Conservation (phyloP, 2,888 invertebrate genomes). For the Drosophila imparisetae region DNA sequence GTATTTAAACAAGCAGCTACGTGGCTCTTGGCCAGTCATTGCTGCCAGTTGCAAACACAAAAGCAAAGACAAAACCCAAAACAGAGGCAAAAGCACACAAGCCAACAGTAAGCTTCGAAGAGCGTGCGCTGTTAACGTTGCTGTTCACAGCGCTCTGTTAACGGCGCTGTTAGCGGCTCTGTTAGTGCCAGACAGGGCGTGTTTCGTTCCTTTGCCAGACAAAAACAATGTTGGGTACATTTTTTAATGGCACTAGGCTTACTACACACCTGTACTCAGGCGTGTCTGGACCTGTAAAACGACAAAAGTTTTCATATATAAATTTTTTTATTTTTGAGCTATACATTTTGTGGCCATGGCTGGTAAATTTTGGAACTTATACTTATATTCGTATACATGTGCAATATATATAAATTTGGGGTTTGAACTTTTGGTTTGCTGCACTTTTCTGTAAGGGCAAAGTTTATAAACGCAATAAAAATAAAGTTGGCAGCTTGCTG, state of each 20-base stretch:
- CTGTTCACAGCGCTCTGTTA: conserved; percentile 51
- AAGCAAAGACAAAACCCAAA: conserved; percentile 24
- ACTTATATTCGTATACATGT: conserved; percentile 13
- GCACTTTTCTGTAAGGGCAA: conserved; percentile 66
- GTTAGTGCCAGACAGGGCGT: conserved; percentile 40
- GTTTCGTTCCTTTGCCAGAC: conserved; percentile 27
- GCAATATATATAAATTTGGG: conserved; percentile 48
- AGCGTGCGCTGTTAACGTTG: conserved; percentile 48
- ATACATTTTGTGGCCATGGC: conserved; percentile 15
- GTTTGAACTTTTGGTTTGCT: conserved; percentile 62
- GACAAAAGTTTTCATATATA: conserved; percentile 1
- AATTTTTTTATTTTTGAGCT: background rate
- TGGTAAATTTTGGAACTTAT: conserved; percentile 57
- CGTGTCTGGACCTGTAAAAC: conserved; percentile 18
- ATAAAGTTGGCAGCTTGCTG: conserved; percentile 65
- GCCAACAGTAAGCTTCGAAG: conserved; percentile 63
- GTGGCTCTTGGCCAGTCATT: conserved; percentile 48
- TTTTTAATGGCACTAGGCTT: conserved; percentile 33
- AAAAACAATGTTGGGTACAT: conserved; percentile 38
- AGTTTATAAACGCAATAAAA: conserved; percentile 79
- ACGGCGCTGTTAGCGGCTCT: conserved; percentile 46
- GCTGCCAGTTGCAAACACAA: conserved; percentile 65
- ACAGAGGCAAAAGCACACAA: conserved; percentile 50
- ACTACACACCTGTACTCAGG: conserved; percentile 34
- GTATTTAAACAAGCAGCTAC: conserved; percentile 70